Percentiles rank a stretch among this genome's conserved stretches.
phyloP scores from a whole-genome alignment of 2,797 vertebrate genomes.

The Smutsia gigantea region DNA sequence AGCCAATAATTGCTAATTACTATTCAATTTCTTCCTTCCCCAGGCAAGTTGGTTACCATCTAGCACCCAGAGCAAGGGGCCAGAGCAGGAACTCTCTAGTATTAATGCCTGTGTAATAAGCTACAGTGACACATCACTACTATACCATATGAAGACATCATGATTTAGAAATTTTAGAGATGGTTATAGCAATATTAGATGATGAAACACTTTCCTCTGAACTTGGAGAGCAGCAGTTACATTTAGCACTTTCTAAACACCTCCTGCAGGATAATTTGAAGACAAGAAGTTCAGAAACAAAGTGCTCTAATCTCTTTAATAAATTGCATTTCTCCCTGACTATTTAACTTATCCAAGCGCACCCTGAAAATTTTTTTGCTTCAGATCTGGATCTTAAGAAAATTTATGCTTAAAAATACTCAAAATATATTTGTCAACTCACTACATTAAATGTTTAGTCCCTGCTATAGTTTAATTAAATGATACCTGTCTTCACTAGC shows the following conservation, averaged over 20 bases:
- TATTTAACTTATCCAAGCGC: background rate
- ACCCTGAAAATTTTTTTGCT: background rate
- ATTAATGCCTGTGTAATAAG: background rate
- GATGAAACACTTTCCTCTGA: background rate
- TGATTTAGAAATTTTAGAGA: background rate
- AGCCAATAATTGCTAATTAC: background rate
- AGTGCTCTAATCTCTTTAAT: background rate
- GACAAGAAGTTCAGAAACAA: background rate
- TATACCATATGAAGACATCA: background rate
- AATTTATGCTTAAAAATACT: slow-evolving; percentile 13
- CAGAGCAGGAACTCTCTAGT: background rate
- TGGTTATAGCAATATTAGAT: background rate
- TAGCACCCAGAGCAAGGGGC: background rate
- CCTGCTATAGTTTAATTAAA: background rate
- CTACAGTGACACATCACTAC: background rate
- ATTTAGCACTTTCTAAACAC: background rate
- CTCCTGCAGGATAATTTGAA: background rate
- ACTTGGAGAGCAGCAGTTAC: background rate
- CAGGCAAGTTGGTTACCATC: background rate
- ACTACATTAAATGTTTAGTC: background rate
- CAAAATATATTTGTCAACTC: slow-evolving; percentile 12
- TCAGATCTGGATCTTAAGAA: slow-evolving; percentile 36
- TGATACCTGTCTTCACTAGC: background rate
- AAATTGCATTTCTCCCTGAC: background rate
- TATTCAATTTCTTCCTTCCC: background rate